These are phyloP conservation scores for Luehdorfia chinensis DNA, from an alignment of 1,140 invertebrate genomes.

Conservation along the genomic window DNA sequence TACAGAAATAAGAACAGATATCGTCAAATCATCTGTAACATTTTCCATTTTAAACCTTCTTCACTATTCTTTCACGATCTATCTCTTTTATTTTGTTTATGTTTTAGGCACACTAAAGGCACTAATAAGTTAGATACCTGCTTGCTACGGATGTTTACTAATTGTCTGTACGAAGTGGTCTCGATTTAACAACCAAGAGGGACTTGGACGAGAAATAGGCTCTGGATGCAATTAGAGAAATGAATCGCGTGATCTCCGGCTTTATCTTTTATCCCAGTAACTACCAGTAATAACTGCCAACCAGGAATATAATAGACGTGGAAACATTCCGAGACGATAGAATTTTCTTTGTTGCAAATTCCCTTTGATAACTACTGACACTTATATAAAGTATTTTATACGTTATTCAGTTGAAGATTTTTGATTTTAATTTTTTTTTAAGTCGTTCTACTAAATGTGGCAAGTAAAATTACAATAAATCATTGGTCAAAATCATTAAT, in stretches of 20 bases:
- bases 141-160: constrained; percentile 14
- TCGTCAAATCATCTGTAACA: too few species aligned
- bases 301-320: constrained; percentile 36
- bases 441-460: too few species aligned
- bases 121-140: neutral
- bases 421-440: too few species aligned
- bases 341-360: constrained; percentile 42
- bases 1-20: too few species aligned
- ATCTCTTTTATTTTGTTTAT: too few species aligned
- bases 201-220: constrained; percentile 21
- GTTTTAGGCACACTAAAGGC: neutral
- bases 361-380: constrained; percentile 27
- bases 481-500: too few species aligned
- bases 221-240: constrained; percentile 52
- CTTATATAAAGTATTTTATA: neutral
- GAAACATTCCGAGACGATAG: constrained; percentile 34
- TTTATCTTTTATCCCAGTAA: constrained; percentile 48
- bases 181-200: constrained; percentile 14
- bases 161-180: constrained; percentile 16
- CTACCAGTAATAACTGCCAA: constrained; percentile 38
- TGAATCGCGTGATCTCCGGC: constrained; percentile 56
- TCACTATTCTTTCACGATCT: too few species aligned
- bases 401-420: neutral
- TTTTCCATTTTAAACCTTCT: too few species aligned
- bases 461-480: too few species aligned